Evolutionary conservation across 1,140 invertebrate genomes (phyloP).

Genomic region (Pseudomyrmex flavicornis): DNA sequence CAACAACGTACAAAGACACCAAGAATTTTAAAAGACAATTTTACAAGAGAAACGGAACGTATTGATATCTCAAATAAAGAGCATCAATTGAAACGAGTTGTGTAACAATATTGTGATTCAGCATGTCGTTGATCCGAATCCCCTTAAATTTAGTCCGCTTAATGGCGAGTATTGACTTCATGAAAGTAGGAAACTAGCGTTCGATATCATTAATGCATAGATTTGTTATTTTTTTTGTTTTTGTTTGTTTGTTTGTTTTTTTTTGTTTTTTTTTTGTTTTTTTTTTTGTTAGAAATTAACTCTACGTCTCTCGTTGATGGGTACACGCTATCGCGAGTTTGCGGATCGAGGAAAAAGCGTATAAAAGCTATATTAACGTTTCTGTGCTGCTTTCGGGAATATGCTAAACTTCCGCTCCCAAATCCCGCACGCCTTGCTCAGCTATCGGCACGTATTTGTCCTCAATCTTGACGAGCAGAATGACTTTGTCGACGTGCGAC

Average conservation of each 20-base stretch:
- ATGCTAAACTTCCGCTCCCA: conserved; percentile 89
- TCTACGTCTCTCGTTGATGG: conserved; percentile 21
- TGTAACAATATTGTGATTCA: conserved; percentile 6
- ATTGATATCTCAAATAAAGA: background rate
- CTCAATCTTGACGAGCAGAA: conserved; percentile 96
- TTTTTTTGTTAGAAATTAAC: conserved; percentile 48
- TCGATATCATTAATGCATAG: conserved; percentile 56
- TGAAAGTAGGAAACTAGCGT: conserved; percentile 68
- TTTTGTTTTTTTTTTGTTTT: no score
- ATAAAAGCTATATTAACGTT: conserved; percentile 50
- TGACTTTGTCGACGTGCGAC: conserved; percentile 95
- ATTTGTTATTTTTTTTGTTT: conserved; percentile 25
- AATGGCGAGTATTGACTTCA: conserved; percentile 58
- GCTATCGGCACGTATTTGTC: conserved; percentile 97
- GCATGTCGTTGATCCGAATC: conserved; percentile 11
- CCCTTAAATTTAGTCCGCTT: conserved; percentile 11
- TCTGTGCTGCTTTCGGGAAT: conserved; percentile 42
- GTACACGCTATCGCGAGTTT: conserved; percentile 36
- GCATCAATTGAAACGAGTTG: conserved; percentile 1
- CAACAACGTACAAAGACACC: background rate
- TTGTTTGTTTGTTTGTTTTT: background rate
- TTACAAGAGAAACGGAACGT: background rate
- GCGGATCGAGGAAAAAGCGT: conserved; percentile 27
- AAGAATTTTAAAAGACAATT: background rate
- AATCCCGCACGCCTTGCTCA: conserved; percentile 93